Base-by-base conservation (phyloP, 2,888 invertebrate genomes). In the Campoletis raptor region DNA sequence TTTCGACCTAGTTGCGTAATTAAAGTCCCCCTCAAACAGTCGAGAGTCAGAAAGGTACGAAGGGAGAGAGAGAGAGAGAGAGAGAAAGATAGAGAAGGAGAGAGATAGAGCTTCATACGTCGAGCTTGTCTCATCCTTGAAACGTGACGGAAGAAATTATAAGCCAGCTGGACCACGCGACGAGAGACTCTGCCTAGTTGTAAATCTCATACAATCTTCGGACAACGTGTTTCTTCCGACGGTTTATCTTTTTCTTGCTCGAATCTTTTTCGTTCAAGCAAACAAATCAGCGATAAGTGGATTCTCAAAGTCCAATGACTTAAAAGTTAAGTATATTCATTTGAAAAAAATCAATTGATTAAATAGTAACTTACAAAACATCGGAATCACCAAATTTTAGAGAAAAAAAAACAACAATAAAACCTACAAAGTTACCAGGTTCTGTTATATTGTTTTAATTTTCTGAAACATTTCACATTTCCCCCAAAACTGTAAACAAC, bases 1-100 rank as follows among this genome's bases (percentile, higher is more conserved):
- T 93, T 85, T 92, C 92, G 93, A 93, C 93, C 93, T 92, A 93
- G 91, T 93, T 93, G 92, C 92, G 92, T 93, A 93, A 93, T 93
- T 93, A 92, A 92, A 92, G 92, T 90, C 92, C 93, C 92, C 91
- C 45, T 76, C 76, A 42, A 64, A n/a, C 15, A 36, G 66, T 64
- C 36, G 18, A 36, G 45, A 45, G 30, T 64, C 30, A 15, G 30
- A 30, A 12, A 76, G 30, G 57, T 70, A 70, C n/a, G 30, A 9
- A 61, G 5, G 30, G 12, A 74, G 40, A 42, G n/a, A 15, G 57
- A 40, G 24, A 24, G 30, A 72, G 48, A 52, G 24, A n/a, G 72
- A 72, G 36, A 37, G 42, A 1, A 30, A 30, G 42, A 1, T 2
- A 30, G 30, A 30, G 30, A 30, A 30, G 30, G 72, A 36, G 30